Conservation (phyloP, 2,797 vertebrate genomes). For the Chiloscyllium punctatum region DNA sequence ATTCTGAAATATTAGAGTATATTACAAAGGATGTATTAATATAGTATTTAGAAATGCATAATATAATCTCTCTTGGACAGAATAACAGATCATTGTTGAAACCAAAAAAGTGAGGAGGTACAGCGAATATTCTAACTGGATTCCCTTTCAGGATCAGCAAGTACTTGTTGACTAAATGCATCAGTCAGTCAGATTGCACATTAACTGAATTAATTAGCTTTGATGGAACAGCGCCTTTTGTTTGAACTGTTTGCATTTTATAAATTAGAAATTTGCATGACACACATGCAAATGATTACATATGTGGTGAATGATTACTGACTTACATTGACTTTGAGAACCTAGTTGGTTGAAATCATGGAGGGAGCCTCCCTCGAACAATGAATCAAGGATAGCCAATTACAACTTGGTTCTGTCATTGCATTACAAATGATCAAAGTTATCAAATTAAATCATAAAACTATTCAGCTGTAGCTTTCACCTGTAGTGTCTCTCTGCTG, state of each 20-base stretch:
- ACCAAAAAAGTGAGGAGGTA: neutral
- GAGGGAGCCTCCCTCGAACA: neutral
- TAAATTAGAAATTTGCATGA: neutral
- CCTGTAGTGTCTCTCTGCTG: conserved; percentile 82
- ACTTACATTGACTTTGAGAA: no score
- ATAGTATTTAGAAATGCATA: no score
- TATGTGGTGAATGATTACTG: no score
- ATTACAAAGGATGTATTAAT: no score
- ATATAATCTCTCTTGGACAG: neutral
- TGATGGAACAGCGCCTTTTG: neutral
- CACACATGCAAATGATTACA: no score
- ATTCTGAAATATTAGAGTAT: no score
- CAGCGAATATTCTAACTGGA: neutral
- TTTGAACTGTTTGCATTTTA: neutral
- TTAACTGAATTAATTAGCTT: neutral
- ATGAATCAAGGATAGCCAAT: neutral
- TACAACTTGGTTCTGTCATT: neutral
- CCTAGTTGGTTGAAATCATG: neutral
- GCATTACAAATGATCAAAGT: neutral
- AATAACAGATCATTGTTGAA: neutral
- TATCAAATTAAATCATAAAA: neutral
- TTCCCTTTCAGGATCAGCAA: neutral
- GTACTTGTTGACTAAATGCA: neutral
- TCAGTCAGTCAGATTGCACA: neutral
- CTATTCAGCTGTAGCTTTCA: conserved; percentile 44